Evolutionary conservation across 2,888 invertebrate species (phyloP).

Genomic region (Smittia aterrima): DNA sequence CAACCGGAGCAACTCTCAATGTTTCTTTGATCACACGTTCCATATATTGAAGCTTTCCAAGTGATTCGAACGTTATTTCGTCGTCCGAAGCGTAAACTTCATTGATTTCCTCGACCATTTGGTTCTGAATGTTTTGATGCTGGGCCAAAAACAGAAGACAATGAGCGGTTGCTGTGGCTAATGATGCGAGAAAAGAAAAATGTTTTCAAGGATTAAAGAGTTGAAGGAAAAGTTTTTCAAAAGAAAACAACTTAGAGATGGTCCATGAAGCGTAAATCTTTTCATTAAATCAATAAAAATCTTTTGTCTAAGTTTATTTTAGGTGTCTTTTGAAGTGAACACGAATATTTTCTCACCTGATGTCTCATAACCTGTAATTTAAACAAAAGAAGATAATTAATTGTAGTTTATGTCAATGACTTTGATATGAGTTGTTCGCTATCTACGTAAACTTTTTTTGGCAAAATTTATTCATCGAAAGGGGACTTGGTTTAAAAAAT

Average conservation of each 20-base stretch:
- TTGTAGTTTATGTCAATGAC: background rate
- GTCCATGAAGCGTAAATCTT: background rate
- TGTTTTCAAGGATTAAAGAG: background rate
- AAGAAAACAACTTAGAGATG: no score
- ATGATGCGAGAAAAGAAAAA: background rate
- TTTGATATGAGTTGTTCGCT: no score
- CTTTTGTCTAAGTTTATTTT: no score
- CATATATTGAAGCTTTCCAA: conserved; percentile 34
- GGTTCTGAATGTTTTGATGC: conserved; percentile 36
- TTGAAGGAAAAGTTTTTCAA: background rate
- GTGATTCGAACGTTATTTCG: conserved; percentile 33
- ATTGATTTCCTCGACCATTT: conserved; percentile 34
- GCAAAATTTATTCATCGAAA: no score
- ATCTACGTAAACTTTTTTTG: no score
- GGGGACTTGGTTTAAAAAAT: no score
- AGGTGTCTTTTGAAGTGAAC: no score
- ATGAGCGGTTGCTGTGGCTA: conserved; percentile 35
- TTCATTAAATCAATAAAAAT: no score
- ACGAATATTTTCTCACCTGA: conserved; percentile 21
- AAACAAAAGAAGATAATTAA: background rate
- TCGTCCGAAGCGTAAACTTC: conserved; percentile 32
- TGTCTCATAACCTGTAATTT: conserved; percentile 24
- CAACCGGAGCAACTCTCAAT: conserved; percentile 24
- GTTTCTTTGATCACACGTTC: conserved; percentile 37
- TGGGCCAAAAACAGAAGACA: conserved; percentile 27